Evolutionary conservation across 2,113 vertebrate genomes (phyloP).

Genomic region (Brachyistius frenatus): DNA sequence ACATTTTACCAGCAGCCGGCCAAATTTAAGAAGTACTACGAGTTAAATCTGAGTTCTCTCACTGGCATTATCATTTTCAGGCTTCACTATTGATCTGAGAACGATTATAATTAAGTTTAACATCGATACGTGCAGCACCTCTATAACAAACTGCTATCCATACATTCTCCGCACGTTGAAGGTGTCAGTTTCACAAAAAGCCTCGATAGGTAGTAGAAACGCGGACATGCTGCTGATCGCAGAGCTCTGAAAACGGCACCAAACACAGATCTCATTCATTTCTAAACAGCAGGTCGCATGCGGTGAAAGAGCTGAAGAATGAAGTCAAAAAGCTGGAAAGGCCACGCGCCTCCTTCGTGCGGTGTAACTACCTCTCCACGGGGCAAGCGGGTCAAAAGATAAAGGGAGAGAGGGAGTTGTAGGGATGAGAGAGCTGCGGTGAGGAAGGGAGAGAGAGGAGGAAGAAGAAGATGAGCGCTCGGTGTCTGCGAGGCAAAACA

Average conservation of each 20-base stretch:
- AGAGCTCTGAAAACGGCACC: conserved; percentile 28
- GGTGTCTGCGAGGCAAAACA: conserved; percentile 26
- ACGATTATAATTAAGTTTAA: too few species aligned
- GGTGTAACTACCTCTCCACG: conserved; percentile 88
- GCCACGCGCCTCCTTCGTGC: conserved; percentile 62
- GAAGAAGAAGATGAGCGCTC: conserved; percentile 56
- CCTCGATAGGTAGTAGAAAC: background rate
- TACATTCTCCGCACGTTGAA: background rate
- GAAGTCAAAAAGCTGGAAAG: conserved; percentile 14
- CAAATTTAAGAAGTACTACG: too few species aligned
- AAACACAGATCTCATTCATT: conserved; percentile 3
- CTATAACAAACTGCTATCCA: conserved; percentile 4
- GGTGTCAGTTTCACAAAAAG: conserved; percentile 3
- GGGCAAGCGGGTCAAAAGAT: conserved; percentile 92
- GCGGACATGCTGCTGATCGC: conserved; percentile 45
- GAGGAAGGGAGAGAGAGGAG: conserved; percentile 77
- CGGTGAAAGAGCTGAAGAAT: conserved; percentile 18
- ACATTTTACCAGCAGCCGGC: too few species aligned
- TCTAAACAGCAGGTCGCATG: conserved; percentile 42
- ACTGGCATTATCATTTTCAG: too few species aligned
- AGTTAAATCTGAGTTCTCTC: too few species aligned
- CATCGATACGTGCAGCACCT: conserved; percentile 3
- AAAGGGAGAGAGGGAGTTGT: conserved; percentile 98
- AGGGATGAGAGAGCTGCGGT: conserved; percentile 94
- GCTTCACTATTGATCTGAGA: too few species aligned